Conservation (phyloP, 2,113 vertebrate species). For the Tor tambroides region DNA sequence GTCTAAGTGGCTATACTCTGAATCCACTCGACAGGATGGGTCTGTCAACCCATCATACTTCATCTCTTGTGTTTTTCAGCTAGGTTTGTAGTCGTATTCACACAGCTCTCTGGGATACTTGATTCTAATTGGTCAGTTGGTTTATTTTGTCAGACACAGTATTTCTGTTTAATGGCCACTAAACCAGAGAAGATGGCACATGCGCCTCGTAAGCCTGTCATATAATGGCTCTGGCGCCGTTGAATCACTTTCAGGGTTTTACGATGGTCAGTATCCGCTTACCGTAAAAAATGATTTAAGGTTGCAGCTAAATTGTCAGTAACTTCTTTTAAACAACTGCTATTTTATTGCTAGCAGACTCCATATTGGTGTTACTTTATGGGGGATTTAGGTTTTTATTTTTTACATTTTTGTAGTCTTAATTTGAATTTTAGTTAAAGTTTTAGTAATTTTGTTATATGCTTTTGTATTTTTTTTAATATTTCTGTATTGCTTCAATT, state of each 20-base stretch:
- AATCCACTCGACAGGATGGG: neutral
- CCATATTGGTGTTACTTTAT: neutral
- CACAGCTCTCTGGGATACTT: neutral
- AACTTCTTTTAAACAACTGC: neutral
- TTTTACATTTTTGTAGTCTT: neutral
- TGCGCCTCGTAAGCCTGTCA: neutral
- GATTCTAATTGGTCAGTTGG: neutral
- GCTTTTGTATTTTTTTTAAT: neutral
- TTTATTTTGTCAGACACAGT: slow-evolving; percentile 14
- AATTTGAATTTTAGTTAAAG: neutral
- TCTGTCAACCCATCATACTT: neutral
- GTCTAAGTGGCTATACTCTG: neutral
- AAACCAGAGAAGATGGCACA: neutral
- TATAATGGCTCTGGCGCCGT: neutral
- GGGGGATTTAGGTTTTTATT: too few relatives aligned
- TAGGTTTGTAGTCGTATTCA: neutral
- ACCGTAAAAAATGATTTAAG: neutral
- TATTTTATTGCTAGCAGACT: neutral
- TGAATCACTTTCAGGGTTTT: neutral
- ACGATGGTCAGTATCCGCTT: neutral
- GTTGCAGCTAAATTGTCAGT: neutral
- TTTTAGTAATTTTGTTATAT: neutral
- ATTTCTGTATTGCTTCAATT: too few relatives aligned
- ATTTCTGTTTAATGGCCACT: neutral
- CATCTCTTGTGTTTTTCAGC: neutral